These are phyloP conservation scores for Poicephalus meyeri DNA, from an alignment of 2,113 vertebrate species.

Conservation along the genomic window DNA sequence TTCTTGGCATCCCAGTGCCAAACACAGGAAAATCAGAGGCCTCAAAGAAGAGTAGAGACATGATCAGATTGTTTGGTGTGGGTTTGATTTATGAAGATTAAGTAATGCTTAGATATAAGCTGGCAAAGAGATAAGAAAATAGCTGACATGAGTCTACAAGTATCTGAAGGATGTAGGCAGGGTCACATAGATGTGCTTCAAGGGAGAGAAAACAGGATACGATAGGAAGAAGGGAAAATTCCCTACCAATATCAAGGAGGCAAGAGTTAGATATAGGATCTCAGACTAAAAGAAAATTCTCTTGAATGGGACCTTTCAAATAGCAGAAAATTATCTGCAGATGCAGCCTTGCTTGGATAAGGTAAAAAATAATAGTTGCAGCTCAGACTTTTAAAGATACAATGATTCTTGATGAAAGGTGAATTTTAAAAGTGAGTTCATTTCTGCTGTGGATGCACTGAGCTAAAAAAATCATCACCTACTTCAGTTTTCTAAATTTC, in stretches of 20 bases:
- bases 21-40: background rate
- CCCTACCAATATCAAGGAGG: background rate
- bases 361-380: background rate
- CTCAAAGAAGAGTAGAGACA: background rate
- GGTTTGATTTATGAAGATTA: slow-evolving; percentile 17
- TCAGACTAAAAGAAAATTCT: background rate
- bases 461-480: background rate
- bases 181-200: background rate
- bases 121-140: background rate
- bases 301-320: background rate
- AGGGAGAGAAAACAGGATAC: background rate
- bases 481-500: background rate
- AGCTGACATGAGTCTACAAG: background rate
- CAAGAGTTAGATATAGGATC: background rate
- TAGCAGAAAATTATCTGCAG: background rate
- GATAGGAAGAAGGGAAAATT: slow-evolving; percentile 5
- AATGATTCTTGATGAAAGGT: background rate
- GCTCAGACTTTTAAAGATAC: background rate
- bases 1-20: background rate
- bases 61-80: background rate
- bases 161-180: background rate
- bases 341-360: background rate
- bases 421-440: background rate
- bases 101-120: background rate
- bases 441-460: background rate